A percentile compares a stretch with the other conserved stretches of the same genome.
Conservation (phyloP, 2,113 vertebrate genomes). For the Lepisosteus oculatus region DNA sequence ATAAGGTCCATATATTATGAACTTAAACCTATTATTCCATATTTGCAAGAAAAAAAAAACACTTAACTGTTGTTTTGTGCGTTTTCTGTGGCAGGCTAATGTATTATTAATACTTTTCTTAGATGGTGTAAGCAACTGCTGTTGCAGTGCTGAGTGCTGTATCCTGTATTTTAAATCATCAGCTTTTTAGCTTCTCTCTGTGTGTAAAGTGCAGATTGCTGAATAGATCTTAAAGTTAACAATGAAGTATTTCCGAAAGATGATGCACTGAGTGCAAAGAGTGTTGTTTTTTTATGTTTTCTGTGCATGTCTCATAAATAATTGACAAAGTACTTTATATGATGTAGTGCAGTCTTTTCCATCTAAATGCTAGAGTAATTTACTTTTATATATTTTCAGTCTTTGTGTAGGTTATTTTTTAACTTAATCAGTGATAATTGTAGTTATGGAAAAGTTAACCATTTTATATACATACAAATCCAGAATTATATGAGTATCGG, state of each 20-base stretch:
- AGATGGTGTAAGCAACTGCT: constrained; percentile 52
- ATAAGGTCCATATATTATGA: constrained; percentile 49
- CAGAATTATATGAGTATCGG: no score
- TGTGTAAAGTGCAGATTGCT: constrained; percentile 25
- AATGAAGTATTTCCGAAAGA: constrained; percentile 48
- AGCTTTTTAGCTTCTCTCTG: constrained; percentile 29
- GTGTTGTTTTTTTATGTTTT: constrained; percentile 61
- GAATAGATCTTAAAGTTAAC: constrained; percentile 8
- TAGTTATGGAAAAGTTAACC: no score
- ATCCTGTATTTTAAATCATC: constrained; percentile 25
- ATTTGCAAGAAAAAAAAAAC: constrained; percentile 47
- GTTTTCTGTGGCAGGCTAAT: constrained; percentile 52
- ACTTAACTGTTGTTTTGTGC: constrained; percentile 58
- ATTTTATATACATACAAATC: no score
- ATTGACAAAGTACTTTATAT: constrained; percentile 70
- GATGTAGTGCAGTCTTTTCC: constrained; percentile 61
- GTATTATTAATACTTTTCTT: constrained; percentile 67
- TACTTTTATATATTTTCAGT: constrained; percentile 63
- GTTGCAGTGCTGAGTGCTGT: constrained; percentile 36
- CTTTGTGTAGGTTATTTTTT: constrained; percentile 24
- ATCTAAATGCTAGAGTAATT: constrained; percentile 55
- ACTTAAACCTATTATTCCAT: constrained; percentile 58
- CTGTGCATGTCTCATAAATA: constrained; percentile 69
- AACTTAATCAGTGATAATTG: no score
- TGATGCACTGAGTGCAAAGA: constrained; percentile 62